Evolutionary conservation across 2,113 vertebrate genomes (phyloP).

Genomic region (Sinosuthora webbiana): DNA sequence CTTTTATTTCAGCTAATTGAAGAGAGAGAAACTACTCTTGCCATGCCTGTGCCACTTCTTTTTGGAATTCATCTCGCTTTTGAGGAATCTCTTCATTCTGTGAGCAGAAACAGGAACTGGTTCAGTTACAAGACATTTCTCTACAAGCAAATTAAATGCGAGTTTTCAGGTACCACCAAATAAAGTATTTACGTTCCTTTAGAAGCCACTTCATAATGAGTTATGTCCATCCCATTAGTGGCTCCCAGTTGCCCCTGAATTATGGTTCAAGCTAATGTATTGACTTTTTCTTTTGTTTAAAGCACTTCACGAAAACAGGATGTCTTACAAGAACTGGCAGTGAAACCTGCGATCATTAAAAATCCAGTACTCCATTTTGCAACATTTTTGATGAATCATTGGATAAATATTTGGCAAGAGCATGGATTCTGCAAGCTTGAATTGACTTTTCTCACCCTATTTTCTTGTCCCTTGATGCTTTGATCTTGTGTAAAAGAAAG

Average conservation of each 20-base stretch:
- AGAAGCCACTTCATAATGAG: not conserved
- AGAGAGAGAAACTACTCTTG: not conserved
- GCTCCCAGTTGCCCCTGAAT: not conserved
- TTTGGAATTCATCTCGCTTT: not conserved
- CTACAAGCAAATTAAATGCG: not conserved
- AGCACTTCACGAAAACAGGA: conserved; percentile 23
- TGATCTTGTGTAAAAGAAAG: conserved; percentile 45
- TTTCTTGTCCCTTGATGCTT: conserved; percentile 47
- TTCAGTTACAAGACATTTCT: not conserved
- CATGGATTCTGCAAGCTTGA: conserved; percentile 19
- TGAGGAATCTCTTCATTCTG: not conserved
- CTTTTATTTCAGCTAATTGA: not conserved
- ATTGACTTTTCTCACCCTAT: conserved; percentile 50
- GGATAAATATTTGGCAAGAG: conserved; percentile 28
- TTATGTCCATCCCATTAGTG: not conserved
- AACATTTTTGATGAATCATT: conserved; percentile 56
- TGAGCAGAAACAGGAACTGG: not conserved
- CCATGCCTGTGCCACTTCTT: not conserved
- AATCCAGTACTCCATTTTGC: conserved; percentile 25
- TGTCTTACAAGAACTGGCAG: conserved; percentile 44
- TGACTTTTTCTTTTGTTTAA: not conserved
- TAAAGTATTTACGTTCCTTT: not conserved
- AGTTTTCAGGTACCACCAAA: not conserved
- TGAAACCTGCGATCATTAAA: conserved; percentile 11
- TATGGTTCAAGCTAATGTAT: not conserved